Evolutionary conservation across 2,797 vertebrate species (phyloP), one percentile per base, ranked within the genome.

Genomic region (Saxicola maurus): DNA sequence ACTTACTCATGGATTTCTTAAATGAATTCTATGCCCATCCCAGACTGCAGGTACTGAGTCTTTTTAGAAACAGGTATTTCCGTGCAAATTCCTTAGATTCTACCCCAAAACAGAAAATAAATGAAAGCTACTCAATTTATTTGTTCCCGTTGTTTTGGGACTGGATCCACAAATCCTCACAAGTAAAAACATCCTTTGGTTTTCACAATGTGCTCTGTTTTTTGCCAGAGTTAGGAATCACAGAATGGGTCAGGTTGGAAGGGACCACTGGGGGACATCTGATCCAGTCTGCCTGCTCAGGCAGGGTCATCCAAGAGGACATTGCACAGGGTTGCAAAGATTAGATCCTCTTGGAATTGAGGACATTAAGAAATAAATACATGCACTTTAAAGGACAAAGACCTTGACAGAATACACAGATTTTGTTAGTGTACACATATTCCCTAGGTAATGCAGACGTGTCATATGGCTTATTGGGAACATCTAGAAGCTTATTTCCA

Each of bases 1-100:
- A 98, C 86, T 92, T 98, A 59, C 97, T 98, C 42, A 98, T 98
- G 98, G 98, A 98, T 95, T 98, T 98, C 89, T 83, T 98, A 88
- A 98, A 98, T 86, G 98, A 98, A 79, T 98, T 98, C 92, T 98
- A 98, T 84, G 98, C 98, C 73, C 98, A 98, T 46, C 98, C 98
- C 55, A 96, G 98, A 76, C 82, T 98, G 12, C 98, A 98, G 98
- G 98, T 98, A 97, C 42, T 62, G 62, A 68, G 17, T 80, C 48
- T 10, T 80, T 93, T 79, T 60, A 91, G 86, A 79, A 68, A 51
- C 61, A 87, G 25, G 6, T 81, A 89, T 73, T 96, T 95, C 75
- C 59, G 46, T 71, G 30, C 38, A 93, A 87, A 61, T 85, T 75
- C 51, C 51, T 61, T 87, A 56, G 43, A 56, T 91, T 91, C 69